These are phyloP conservation scores for Poecile atricapillus DNA, from an alignment of 2,113 vertebrate species.

Conservation along the genomic window DNA sequence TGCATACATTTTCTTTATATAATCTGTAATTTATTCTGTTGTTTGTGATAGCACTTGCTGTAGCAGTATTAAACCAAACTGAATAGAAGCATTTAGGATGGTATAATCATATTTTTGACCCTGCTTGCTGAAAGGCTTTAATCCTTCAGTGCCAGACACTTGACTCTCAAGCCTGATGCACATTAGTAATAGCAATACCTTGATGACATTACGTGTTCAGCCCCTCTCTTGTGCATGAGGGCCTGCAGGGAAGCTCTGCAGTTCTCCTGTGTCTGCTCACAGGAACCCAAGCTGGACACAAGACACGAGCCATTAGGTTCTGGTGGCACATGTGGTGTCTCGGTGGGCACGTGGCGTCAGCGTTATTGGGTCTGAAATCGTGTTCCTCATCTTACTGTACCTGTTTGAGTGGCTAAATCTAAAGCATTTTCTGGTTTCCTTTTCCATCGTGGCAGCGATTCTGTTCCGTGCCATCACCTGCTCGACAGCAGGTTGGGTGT, in stretches of 20 bases:
- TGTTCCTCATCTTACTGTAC: not conserved
- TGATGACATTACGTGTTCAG: not conserved
- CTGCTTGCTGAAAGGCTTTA: not conserved
- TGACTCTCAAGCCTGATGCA: not conserved
- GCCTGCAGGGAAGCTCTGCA: not conserved
- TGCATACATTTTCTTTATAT: not conserved
- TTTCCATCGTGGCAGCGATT: not conserved
- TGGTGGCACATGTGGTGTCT: not conserved
- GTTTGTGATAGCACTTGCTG: not conserved
- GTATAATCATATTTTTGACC: not conserved
- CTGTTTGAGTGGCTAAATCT: not conserved
- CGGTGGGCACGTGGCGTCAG: accelerated
- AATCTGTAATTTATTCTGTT: not conserved
- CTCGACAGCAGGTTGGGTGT: not conserved
- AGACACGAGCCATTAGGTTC: accelerated
- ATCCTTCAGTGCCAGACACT: not conserved
- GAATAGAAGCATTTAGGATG: not conserved
- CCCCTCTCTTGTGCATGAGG: not conserved
- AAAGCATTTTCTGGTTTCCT: not conserved
- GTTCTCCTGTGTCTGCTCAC: not conserved
- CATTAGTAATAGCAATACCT: not conserved
- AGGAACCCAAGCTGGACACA: not conserved
- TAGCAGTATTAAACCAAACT: not conserved
- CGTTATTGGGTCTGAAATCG: accelerated
- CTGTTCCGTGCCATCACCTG: accelerated